Conservation (phyloP, 2,888 invertebrate species). For the Acleris cristana region DNA sequence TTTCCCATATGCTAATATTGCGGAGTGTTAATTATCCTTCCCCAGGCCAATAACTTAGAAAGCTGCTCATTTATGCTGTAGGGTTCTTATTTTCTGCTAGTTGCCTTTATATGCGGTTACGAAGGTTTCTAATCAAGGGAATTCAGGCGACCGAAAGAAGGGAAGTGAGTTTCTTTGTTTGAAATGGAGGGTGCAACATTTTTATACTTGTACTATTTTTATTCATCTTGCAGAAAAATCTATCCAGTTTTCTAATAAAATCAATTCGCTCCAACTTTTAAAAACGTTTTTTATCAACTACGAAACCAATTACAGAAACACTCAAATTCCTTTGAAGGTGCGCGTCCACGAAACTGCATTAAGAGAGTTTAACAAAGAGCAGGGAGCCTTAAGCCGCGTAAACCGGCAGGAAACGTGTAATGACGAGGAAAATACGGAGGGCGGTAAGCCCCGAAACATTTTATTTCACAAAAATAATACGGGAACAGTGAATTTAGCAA, state of each 20-base stretch:
- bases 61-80: conserved; percentile 45
- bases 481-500: conserved; percentile 51
- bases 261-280: too few species aligned
- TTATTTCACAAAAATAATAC: conserved; percentile 51
- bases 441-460: conserved; percentile 47
- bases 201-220: too few species aligned
- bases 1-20: conserved; percentile 36
- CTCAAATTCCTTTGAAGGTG: neutral
- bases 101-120: conserved; percentile 12
- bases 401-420: conserved; percentile 24
- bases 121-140: conserved; percentile 30
- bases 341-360: conserved; percentile 14
- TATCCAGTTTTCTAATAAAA: too few species aligned
- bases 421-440: conserved; percentile 38
- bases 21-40: conserved; percentile 38
- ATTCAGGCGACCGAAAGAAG: conserved; percentile 4
- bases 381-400: conserved; percentile 28
- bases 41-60: conserved; percentile 52
- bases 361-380: conserved; percentile 25
- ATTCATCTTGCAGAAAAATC: too few species aligned
- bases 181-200: neutral
- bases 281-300: too few species aligned
- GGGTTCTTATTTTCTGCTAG: conserved; percentile 33
- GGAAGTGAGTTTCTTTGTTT: neutral
- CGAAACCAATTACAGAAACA: too few species aligned